Conservation (phyloP, 2,888 invertebrate species). For the Pachymerium ferrugineum region DNA sequence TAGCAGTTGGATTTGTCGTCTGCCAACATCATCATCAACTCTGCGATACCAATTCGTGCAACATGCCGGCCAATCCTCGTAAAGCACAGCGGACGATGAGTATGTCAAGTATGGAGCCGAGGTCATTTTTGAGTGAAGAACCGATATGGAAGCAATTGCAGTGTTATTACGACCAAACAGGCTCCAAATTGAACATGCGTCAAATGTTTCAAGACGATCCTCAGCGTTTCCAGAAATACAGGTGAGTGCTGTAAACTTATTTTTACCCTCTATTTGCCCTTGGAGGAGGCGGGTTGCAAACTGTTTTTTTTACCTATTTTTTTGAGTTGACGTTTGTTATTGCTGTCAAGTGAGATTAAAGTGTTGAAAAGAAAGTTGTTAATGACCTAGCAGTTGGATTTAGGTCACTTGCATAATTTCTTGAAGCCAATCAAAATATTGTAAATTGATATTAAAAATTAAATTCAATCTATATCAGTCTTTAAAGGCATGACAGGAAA, state of each 20-base stretch:
- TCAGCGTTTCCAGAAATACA: constrained; percentile 50
- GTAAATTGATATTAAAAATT: neutral
- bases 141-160: constrained; percentile 43
- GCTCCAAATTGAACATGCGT: constrained; percentile 46
- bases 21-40: neutral
- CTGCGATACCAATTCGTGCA: too few species aligned
- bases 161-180: constrained; percentile 45
- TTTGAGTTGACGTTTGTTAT: neutral
- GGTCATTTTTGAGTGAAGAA: constrained; percentile 39
- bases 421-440: neutral
- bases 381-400: too few species aligned
- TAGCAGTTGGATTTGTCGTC: neutral
- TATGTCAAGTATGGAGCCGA: neutral
- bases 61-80: neutral
- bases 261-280: constrained; percentile 31
- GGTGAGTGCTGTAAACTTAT: constrained; percentile 42
- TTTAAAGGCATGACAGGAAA: neutral
- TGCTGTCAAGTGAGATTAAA: neutral
- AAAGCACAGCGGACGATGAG: neutral
- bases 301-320: neutral
- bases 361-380: neutral
- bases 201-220: constrained; percentile 50
- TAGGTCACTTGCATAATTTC: too few species aligned
- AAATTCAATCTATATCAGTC: neutral
- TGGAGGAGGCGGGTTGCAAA: neutral